Evolutionary conservation across 1,140 invertebrate species (phyloP), one percentile per base, ranked within the genome.

Genomic region (Whitmania pigra): DNA sequence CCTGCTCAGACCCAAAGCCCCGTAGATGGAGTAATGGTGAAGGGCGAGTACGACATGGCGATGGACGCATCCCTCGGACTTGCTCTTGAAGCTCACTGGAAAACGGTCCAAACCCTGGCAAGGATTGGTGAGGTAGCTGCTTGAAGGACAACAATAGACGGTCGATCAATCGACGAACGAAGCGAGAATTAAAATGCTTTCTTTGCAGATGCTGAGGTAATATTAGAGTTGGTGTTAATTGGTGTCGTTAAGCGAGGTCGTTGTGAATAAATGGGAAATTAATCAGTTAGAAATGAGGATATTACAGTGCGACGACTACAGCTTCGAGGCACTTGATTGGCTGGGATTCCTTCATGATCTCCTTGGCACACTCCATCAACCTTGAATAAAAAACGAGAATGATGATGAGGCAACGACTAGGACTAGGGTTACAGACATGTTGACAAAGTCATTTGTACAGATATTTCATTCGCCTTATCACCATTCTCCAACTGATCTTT

Each of bases 301-400:
- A 77, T 81, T 82, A 83, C 79, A 83, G 77, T 72, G 79, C 81
- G 11, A 84, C 75, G 53, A 84, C 80, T 36, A 83, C 80, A 18
- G 83, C 83, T 74, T 84, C 83, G 17, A 84, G 74, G 71, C 83
- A 84, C 75, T 84, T 84, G 60, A 84, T 84, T 43, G 83, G 83
- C 27, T 83, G 73, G 55, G 81, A 76, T 75, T 82, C 81, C 75
- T 78, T 75, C 2, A 83, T 83, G 78, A 84, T 84, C 70, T 81
- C 80, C 72, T 78, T 81, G 53, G 82, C 82, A 73, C 74, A 76
- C 40, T 83, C 82, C 78, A 81, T 80, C 69, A 83, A 75, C 27
- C 82, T 31, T 40, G 29, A 25, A 40, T 9, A 17, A 71, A 25
- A 25, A 25, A 27, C 22, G 20, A 27, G 6, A 20, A 31, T 27